phyloP scores from a whole-genome alignment of 53 echinoderm and acorn worm species.

The Holothuria leucospilota region DNA sequence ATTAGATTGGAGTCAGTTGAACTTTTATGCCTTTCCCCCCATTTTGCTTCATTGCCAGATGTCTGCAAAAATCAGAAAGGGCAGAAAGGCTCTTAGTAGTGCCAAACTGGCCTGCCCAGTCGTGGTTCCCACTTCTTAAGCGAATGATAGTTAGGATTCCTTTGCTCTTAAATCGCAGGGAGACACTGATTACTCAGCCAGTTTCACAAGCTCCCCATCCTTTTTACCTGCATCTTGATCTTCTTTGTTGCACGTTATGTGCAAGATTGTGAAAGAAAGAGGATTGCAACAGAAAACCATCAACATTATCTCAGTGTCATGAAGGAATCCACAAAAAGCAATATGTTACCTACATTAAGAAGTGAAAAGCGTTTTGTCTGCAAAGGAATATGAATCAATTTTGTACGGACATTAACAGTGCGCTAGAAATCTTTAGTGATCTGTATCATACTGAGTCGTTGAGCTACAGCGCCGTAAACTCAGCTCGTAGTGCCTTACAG shows the following conservation, averaged over 20 bases:
- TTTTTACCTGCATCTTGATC: neutral
- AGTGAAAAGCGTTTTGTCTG: conserved; percentile 14
- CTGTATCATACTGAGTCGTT: neutral
- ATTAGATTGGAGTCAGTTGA: conserved; percentile 39
- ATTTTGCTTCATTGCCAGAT: conserved; percentile 42
- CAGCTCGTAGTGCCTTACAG: conserved; percentile 44
- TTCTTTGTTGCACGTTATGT: conserved; percentile 37
- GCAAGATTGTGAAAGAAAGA: conserved; percentile 8
- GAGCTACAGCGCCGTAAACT: conserved; percentile 31
- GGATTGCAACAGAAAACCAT: conserved; percentile 14
- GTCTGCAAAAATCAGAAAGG: conserved; percentile 54
- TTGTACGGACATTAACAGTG: neutral
- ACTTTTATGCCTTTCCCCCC: conserved; percentile 70
- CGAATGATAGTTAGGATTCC: conserved; percentile 18
- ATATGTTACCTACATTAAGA: conserved; percentile 30
- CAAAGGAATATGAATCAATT: neutral
- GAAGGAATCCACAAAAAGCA: conserved; percentile 26
- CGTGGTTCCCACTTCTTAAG: conserved; percentile 54
- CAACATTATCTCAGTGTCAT: conserved; percentile 47
- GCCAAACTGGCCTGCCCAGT: conserved; percentile 61
- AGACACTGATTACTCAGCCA: conserved; percentile 4
- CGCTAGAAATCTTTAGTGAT: conserved; percentile 28
- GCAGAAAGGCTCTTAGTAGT: conserved; percentile 51
- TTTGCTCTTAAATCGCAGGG: neutral
- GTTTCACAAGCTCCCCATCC: neutral